Conservation (phyloP, 2,113 vertebrate species). For the Campylomormyrus tamandua region DNA sequence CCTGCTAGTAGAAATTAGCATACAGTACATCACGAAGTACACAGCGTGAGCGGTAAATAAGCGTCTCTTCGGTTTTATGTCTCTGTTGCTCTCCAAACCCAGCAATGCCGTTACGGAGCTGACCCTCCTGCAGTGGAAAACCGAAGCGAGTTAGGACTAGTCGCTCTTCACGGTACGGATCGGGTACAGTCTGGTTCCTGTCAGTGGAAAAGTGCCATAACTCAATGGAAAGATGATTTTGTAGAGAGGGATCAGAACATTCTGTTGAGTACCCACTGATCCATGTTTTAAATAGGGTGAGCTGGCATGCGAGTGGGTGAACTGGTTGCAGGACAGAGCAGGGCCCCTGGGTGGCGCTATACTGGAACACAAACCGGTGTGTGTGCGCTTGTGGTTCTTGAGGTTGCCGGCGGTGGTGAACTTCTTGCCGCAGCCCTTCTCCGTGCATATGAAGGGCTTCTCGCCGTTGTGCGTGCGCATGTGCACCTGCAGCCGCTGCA, state of each 20-base stretch:
- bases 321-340: not conserved
- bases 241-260: not conserved
- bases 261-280: not conserved
- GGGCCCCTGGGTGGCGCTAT: not conserved
- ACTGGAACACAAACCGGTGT: constrained; percentile 71
- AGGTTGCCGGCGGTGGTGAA: constrained; percentile 96
- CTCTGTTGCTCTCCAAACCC: not conserved
- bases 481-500: constrained; percentile 94
- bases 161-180: not conserved
- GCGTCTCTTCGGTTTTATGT: not conserved
- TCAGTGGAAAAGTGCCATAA: not conserved
- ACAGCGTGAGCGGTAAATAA: not conserved
- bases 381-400: constrained; percentile 90
- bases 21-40: not conserved
- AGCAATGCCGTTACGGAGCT: not conserved
- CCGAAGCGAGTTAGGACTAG: not conserved
- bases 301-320: not conserved
- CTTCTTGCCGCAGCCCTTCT: constrained; percentile 88
- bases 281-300: not conserved
- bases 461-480: constrained; percentile 98
- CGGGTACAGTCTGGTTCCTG: not conserved
- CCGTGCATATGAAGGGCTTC: constrained; percentile 88
- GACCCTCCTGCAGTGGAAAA: not conserved
- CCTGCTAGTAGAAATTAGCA: not conserved
- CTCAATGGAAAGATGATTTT: not conserved